phyloP scores from a whole-genome alignment of 2,797 vertebrate genomes.

The Streptopelia turtur region DNA sequence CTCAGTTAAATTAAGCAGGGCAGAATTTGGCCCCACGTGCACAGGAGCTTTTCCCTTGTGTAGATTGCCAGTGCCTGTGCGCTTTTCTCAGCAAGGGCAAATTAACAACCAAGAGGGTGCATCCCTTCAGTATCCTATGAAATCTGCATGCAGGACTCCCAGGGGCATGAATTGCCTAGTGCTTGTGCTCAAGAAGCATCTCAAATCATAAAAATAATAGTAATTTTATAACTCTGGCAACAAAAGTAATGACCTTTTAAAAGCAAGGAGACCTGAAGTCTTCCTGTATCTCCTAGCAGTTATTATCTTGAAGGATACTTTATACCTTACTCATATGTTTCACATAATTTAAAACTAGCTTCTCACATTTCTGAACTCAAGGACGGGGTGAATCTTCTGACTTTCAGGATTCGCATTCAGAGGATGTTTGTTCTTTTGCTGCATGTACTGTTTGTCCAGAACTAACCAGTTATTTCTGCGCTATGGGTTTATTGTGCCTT shows the following conservation, averaged over 20 bases:
- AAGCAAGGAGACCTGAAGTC: conserved; percentile 52
- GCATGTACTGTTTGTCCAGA: conserved; percentile 80
- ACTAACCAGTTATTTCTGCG: conserved; percentile 69
- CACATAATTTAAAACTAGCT: conserved; percentile 73
- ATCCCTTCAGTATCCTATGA: not conserved
- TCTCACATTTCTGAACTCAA: conserved; percentile 70
- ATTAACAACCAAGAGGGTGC: not conserved
- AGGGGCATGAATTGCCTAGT: not conserved
- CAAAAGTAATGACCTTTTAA: conserved; percentile 41
- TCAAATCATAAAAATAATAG: conserved; percentile 33
- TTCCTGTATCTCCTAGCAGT: conserved; percentile 69
- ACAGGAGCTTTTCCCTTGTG: not conserved
- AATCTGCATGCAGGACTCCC: not conserved
- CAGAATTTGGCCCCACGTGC: not conserved
- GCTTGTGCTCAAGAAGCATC: conserved; percentile 34
- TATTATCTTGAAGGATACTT: conserved; percentile 70
- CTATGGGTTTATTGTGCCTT: conserved; percentile 87
- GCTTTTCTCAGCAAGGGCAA: conserved; percentile 33
- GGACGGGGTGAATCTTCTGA: conserved; percentile 73
- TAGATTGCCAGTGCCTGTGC: not conserved
- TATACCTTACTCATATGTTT: conserved; percentile 69
- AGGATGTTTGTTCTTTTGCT: conserved; percentile 73
- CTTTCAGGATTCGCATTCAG: conserved; percentile 73
- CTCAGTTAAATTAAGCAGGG: not conserved
- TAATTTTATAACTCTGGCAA: conserved; percentile 42